Base-by-base conservation (phyloP, 2,113 vertebrate species). In the Atlantisia rogersi region DNA sequence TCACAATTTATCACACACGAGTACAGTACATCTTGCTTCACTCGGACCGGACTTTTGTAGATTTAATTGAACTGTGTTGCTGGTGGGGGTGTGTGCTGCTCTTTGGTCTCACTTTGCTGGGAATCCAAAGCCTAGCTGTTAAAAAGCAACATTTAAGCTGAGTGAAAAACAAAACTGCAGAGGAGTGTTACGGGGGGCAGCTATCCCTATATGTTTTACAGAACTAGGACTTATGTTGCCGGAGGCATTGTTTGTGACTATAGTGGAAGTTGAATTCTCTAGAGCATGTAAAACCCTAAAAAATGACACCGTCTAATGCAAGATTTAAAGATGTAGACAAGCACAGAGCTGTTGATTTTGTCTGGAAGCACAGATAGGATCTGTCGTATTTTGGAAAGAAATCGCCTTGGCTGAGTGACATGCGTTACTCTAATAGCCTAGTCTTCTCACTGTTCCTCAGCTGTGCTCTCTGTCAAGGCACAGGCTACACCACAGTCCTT, bases 231-330 rank as follows among this genome's bases (percentile, higher is more conserved):
- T 79, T 20, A 10, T 14, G 46, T 50, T 86, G 82, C 55, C 82
- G 58, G 50, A 86, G 75, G 71, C 48, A 6, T 37, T 88, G 13
- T 64, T 82, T 58, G 63, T 74, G 71, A 64, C 63, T 31, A 25
- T 21, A 86, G 63, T 59, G 68, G 40, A 93, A 89, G 75, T 17
- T 73, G 70, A 40, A 70, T 90, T 87, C 76, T 73, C 75, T 73
- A 83, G 63, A 93, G 32, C 44, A 25, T 39, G 68, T 59, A 65
- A 42, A 75, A 69, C 88, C 10, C 31, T 39, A 29, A 42, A 71
- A 90, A 52, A 35, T 7, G 26, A 5, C 39, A 68, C 4, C 26
- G 4, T 59, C n/a, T 37, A 71, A 75, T 35, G n/a, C 35, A 70
- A 53, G 53, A 56, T 74, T 62, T 82, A 58, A 84, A 85, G 59